These are phyloP conservation scores for Dryas iulia DNA, from an alignment of 1,140 invertebrate species.

Conservation along the genomic window DNA sequence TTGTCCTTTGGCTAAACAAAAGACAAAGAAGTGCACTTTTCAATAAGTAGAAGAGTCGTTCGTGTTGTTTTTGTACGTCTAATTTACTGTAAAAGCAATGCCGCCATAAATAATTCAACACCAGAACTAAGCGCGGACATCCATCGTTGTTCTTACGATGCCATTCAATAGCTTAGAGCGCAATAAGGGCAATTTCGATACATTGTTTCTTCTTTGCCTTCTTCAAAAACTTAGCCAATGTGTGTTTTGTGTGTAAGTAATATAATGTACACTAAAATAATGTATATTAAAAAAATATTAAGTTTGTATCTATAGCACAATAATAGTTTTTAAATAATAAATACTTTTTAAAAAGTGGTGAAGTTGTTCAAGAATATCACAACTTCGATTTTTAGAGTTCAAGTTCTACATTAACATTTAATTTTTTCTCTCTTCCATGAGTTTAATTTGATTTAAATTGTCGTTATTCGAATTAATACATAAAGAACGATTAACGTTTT, in stretches of 20 bases:
- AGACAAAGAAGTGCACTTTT: constrained; percentile 43
- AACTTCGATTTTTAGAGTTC: too few relatives aligned
- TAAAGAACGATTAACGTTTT: too few relatives aligned
- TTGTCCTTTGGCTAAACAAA: constrained; percentile 10
- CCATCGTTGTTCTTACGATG: constrained; percentile 51
- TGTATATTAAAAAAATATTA: too few relatives aligned
- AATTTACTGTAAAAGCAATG: constrained; percentile 64
- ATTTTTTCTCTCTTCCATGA: background rate
- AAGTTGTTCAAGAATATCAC: too few relatives aligned
- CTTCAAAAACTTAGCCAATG: background rate
- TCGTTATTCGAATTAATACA: too few relatives aligned
- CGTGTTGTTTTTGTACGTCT: constrained; percentile 57
- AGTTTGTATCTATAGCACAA: too few relatives aligned
- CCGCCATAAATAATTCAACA: constrained; percentile 74
- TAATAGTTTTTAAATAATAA: too few relatives aligned
- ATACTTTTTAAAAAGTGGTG: too few relatives aligned
- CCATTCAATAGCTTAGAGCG: constrained; percentile 26
- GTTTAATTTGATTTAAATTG: background rate
- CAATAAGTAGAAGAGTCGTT: constrained; percentile 46
- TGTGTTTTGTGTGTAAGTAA: background rate
- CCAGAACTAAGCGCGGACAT: constrained; percentile 43
- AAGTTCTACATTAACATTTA: too few relatives aligned
- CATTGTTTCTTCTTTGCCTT: background rate
- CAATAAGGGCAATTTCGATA: constrained; percentile 1
- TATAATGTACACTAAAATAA: too few relatives aligned